These are phyloP conservation scores for Gortyna flavago DNA, from an alignment of 2,888 invertebrate genomes.

Conservation along the genomic window DNA sequence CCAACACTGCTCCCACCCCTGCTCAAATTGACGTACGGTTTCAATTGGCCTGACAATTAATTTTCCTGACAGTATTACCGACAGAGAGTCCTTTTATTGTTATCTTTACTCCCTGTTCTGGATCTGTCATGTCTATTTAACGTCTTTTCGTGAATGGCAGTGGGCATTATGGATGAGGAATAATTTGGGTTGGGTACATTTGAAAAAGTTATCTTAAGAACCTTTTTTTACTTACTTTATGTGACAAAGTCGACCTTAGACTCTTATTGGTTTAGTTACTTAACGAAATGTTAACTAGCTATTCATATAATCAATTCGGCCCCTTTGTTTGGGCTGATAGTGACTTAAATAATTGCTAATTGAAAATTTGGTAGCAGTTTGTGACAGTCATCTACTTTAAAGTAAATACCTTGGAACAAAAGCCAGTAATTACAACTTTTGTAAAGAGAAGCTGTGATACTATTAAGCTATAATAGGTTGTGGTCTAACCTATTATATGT, in stretches of 20 bases:
- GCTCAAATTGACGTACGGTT: neutral
- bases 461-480: neutral
- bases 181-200: slow-evolving; percentile 26
- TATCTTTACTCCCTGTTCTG: slow-evolving; percentile 6
- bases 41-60: neutral
- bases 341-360: slow-evolving; percentile 48
- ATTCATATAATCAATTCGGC: neutral
- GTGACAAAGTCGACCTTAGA: neutral
- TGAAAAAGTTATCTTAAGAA: slow-evolving; percentile 16
- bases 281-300: slow-evolving; percentile 17
- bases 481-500: neutral
- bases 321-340: slow-evolving; percentile 8
- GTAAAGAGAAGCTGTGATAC: neutral
- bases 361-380: slow-evolving; percentile 25
- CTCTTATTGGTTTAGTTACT: slow-evolving; percentile 20
- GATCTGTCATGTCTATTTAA: slow-evolving; percentile 14
- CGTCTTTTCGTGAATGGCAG: slow-evolving; percentile 15
- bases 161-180: slow-evolving; percentile 22
- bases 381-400: slow-evolving; percentile 10
- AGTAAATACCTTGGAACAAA: slow-evolving; percentile 19
- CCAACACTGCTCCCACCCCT: neutral
- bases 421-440: neutral
- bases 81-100: slow-evolving; percentile 15
- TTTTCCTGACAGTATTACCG: neutral
- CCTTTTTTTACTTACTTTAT: slow-evolving; percentile 15